Conservation (phyloP, 2,113 vertebrate genomes). For the Malurus melanocephalus region DNA sequence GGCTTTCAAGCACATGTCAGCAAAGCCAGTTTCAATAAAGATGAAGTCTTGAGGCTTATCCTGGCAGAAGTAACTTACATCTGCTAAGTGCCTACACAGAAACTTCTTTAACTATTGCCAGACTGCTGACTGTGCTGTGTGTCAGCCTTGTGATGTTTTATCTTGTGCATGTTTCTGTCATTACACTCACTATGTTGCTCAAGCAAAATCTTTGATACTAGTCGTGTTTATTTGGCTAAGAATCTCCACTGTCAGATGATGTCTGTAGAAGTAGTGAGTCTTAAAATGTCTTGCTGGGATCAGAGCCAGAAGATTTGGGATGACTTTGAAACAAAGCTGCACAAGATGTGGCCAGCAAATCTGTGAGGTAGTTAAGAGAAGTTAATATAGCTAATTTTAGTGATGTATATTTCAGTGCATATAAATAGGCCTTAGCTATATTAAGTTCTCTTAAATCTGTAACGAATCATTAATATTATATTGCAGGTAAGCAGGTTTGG, state of each 20-base stretch:
- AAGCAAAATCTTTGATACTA: slow-evolving; percentile 25
- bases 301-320: neutral
- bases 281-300: slow-evolving; percentile 45
- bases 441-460: neutral
- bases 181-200: slow-evolving; percentile 13
- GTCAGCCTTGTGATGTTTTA: slow-evolving; percentile 41
- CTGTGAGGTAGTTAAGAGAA: neutral
- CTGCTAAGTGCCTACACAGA: slow-evolving; percentile 44
- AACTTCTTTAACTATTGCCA: slow-evolving; percentile 46
- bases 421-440: neutral
- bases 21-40: slow-evolving; percentile 38
- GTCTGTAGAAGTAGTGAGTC: neutral
- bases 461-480: neutral
- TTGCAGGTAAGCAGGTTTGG: neutral
- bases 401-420: neutral
- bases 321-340: neutral
- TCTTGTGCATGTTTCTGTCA: slow-evolving; percentile 40
- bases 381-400: neutral
- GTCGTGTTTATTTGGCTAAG: slow-evolving; percentile 42
- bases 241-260: slow-evolving; percentile 22
- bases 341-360: neutral
- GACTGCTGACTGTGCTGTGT: slow-evolving; percentile 20
- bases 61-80: slow-evolving; percentile 39
- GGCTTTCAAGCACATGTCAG: slow-evolving; percentile 11
- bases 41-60: slow-evolving; percentile 20